These are phyloP conservation scores for Petrophora chlorosata DNA, from an alignment of 2,888 invertebrate genomes.

Conservation along the genomic window DNA sequence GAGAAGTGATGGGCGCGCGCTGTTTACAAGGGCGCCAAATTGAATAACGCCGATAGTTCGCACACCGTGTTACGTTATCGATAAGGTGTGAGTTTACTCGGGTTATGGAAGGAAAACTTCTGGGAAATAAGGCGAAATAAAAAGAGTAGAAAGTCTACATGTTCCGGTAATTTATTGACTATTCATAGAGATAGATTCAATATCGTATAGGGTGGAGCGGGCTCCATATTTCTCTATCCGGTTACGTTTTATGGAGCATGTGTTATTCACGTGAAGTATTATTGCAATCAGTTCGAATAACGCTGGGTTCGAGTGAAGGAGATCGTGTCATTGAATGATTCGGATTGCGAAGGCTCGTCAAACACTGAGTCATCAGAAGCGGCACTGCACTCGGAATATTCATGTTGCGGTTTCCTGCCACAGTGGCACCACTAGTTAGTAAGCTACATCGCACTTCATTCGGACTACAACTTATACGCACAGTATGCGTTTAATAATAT, in stretches of 20 bases:
- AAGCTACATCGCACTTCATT: neutral
- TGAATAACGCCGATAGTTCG: conserved; percentile 32
- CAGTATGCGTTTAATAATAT: too few relatives aligned
- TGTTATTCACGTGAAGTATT: conserved; percentile 5
- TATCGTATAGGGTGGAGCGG: conserved; percentile 28
- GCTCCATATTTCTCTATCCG: conserved; percentile 28
- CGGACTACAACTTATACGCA: neutral
- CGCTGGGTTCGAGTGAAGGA: conserved; percentile 5
- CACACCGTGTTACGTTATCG: conserved; percentile 17
- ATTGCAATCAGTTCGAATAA: conserved; percentile 1
- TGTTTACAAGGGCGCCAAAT: conserved; percentile 33
- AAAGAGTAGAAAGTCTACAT: conserved; percentile 28
- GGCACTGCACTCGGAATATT: conserved; percentile 13
- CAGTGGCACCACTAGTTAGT: neutral
- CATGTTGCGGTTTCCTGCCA: conserved; percentile 3
- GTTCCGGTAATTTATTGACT: conserved; percentile 35
- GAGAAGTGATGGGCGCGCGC: conserved; percentile 21
- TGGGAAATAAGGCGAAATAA: conserved; percentile 27
- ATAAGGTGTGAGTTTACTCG: conserved; percentile 31
- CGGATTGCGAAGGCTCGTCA: neutral
- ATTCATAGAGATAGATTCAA: conserved; percentile 37
- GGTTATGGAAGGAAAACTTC: conserved; percentile 27
- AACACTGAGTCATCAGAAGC: conserved; percentile 22
- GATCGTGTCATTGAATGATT: conserved; percentile 16
- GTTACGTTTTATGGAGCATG: neutral